Evolutionary conservation across 2,113 vertebrate genomes (phyloP).

Genomic region (Bos taurus): DNA sequence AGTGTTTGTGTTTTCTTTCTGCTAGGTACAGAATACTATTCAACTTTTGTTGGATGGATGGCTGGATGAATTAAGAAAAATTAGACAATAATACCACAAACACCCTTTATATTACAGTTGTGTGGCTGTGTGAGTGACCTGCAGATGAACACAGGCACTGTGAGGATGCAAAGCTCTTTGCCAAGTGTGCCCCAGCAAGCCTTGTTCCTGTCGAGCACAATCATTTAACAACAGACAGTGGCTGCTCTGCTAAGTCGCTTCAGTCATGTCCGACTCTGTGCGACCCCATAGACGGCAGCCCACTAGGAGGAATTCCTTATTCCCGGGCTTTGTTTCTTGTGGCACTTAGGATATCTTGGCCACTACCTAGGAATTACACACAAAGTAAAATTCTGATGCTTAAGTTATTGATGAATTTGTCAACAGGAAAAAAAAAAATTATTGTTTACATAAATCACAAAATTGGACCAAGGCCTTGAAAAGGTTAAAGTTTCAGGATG

Average conservation of each 20-base stretch:
- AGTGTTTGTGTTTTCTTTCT: not conserved
- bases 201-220: not conserved
- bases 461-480: not conserved
- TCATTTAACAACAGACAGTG: not conserved
- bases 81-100: not conserved
- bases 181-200: not conserved
- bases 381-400: not conserved
- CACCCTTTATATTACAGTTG: not conserved
- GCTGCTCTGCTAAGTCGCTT: no score
- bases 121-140: not conserved
- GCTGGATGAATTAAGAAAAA: not conserved
- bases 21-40: not conserved
- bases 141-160: not conserved
- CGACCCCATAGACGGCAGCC: no score
- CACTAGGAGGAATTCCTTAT: not conserved
- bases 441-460: constrained; percentile 20
- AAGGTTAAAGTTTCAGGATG: not conserved
- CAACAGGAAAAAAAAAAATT: constrained; percentile 4
- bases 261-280: no score
- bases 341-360: not conserved
- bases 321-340: not conserved
- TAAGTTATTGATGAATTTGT: not conserved
- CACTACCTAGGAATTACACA: constrained; percentile 2
- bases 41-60: not conserved
- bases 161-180: not conserved